Base-by-base conservation (phyloP, 2,888 invertebrate species). In the Yponomeuta evonymella region DNA sequence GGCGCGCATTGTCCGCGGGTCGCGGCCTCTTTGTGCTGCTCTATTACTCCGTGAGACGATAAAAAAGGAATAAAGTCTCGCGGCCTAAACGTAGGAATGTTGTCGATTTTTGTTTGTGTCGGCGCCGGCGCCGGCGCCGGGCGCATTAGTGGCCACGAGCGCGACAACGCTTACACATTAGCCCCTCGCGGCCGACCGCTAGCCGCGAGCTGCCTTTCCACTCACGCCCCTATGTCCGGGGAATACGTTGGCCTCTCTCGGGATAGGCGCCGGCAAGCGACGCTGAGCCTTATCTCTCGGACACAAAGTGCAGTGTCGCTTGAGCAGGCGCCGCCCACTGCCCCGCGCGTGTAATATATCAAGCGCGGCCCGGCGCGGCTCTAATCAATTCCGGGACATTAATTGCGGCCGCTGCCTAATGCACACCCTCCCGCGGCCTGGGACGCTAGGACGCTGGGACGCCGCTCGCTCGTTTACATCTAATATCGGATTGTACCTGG, bases 91-190 rank as follows among this genome's bases (percentile, higher is more conserved):
- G 87, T 81, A 87, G 87, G 90, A 90, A 89, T 89, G 90, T 84
- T 85, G 89, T 86, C 83, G 80, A 85, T 15, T 84, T 83, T 83
- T 83, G 88, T 86, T 83, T 84, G 82, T 85, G 84, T 69, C 73
- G 93, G 80, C 93, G 93, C 70, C 73, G 93, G 80, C 93, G 93
- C 86, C 93, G 93, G 79, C 93, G 93, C 83, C 93, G 88, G 79
- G 78, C 83, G 87, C 88, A 89, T 89, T 88, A 88, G 88, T 81
- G 83, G 43, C 77, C 82, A 80, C 83, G 74, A 73, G 74, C 75
- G 78, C 81, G 81, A 88, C 89, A 88, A 75, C 88, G 82, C 79
- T 83, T 84, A 80, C 87, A 86, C 89, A 88, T 88, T 88, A 88
- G 85, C 82, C 80, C 80, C 79, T 23, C 67, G 29, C 67, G 86